phyloP scores from a whole-genome alignment of 2,797 vertebrate species.

The Naso thynnoides region DNA sequence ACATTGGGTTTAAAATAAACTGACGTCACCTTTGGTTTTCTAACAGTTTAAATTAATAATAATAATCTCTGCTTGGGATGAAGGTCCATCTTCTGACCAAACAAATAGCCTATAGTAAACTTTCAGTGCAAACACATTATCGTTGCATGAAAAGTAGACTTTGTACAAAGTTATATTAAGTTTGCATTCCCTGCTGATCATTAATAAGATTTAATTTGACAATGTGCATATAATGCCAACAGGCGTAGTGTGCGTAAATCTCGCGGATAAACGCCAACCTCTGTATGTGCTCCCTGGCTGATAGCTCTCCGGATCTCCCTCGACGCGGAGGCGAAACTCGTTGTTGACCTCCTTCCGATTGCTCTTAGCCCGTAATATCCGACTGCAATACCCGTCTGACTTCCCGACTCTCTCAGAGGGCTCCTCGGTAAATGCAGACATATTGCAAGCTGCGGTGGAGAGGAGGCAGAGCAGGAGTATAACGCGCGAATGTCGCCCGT shows the following conservation, averaged over 20 bases:
- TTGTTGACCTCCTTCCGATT: slow-evolving; percentile 90
- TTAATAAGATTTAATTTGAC: neutral
- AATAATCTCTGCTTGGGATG: neutral
- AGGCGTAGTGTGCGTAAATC: slow-evolving; percentile 30
- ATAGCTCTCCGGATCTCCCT: slow-evolving; percentile 96
- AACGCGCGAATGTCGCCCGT: slow-evolving; percentile 75
- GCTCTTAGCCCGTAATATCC: slow-evolving; percentile 92
- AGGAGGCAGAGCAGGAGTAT: slow-evolving; percentile 85
- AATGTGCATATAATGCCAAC: slow-evolving; percentile 19
- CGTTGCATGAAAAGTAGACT: neutral
- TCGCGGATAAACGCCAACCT: slow-evolving; percentile 83
- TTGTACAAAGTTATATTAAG: slow-evolving; percentile 44
- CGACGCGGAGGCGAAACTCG: slow-evolving; percentile 96
- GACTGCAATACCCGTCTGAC: slow-evolving; percentile 95
- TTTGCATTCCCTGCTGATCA: slow-evolving; percentile 19
- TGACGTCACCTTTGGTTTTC: neutral
- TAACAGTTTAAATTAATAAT: too few species aligned
- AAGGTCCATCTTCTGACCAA: neutral
- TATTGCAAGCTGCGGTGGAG: slow-evolving; percentile 81
- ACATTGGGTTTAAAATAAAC: neutral
- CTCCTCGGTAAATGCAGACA: slow-evolving; percentile 91
- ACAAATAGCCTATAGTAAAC: neutral
- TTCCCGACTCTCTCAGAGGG: slow-evolving; percentile 90
- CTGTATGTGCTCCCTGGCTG: slow-evolving; percentile 96
- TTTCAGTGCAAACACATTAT: neutral